phyloP scores from a whole-genome alignment of 2,888 invertebrate species.

The Teinopalpus imperialis region DNA sequence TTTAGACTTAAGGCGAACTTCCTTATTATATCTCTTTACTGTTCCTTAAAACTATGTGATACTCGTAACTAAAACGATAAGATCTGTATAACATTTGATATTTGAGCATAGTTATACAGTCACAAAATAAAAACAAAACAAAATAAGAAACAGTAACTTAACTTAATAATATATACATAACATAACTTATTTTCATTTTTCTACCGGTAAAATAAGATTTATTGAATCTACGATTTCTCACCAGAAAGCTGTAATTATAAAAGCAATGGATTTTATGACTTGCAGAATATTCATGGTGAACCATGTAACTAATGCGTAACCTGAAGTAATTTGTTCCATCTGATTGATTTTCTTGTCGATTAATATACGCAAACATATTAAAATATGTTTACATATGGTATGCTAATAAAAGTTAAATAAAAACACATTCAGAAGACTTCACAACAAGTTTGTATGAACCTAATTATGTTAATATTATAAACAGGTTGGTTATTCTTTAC shows the following conservation, averaged over 20 bases:
- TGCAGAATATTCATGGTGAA: background rate
- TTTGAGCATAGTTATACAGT: too few species aligned
- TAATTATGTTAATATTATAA: too few species aligned
- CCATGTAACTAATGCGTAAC: conserved; percentile 5
- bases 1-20: conserved; percentile 8
- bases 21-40: conserved; percentile 2
- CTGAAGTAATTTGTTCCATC: conserved; percentile 6
- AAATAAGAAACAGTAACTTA: too few species aligned
- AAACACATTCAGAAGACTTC: too few species aligned
- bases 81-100: too few species aligned
- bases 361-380: conserved; percentile 7
- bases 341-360: conserved; percentile 18
- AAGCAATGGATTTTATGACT: background rate
- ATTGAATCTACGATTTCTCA: conserved; percentile 5
- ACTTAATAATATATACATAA: too few species aligned
- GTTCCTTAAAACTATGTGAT: conserved; percentile 4
- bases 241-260: background rate
- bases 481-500: too few species aligned
- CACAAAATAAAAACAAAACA: too few species aligned
- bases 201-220: too few species aligned
- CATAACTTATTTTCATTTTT: too few species aligned
- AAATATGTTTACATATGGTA: conserved; percentile 2
- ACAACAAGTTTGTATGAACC: too few species aligned
- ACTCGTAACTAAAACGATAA: too few species aligned
- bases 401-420: background rate